Percentiles rank a stretch among this genome's conserved stretches.
Conservation (phyloP, 2,113 vertebrate genomes). For the Bujurquina vittata region DNA sequence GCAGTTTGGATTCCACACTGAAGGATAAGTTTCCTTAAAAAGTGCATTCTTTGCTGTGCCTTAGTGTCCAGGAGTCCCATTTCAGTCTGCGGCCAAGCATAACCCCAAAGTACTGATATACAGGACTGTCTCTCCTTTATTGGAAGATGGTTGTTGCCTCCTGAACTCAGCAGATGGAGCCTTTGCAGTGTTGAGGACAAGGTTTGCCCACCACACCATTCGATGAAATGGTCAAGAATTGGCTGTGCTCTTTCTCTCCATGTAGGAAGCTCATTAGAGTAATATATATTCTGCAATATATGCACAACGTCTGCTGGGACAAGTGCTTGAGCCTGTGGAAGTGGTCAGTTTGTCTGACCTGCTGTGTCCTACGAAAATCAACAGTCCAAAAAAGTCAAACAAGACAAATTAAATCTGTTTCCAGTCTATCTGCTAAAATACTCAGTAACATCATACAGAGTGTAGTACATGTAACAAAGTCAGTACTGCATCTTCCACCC, state of each 20-base stretch:
- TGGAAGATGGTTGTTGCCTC: neutral
- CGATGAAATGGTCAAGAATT: neutral
- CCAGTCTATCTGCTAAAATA: neutral
- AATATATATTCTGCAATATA: rapidly evolving
- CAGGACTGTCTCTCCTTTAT: neutral
- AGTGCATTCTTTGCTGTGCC: neutral
- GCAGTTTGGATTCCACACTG: neutral
- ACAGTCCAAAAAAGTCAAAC: too few relatives aligned
- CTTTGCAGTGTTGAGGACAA: neutral
- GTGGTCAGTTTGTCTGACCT: too few relatives aligned
- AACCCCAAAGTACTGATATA: neutral
- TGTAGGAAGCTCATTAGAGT: neutral
- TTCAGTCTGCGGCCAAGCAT: neutral
- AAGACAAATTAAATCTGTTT: too few relatives aligned
- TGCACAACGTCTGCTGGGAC: too few relatives aligned
- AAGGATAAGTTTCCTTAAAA: neutral
- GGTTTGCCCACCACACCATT: neutral
- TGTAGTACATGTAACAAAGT: neutral
- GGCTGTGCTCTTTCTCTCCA: too few relatives aligned
- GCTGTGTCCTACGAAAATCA: too few relatives aligned
- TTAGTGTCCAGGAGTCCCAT: neutral
- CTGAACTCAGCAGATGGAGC: too few relatives aligned
- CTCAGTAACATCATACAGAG: neutral
- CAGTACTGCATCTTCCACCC: neutral
- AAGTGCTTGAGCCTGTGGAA: too few relatives aligned